Evolutionary conservation across 2,888 invertebrate genomes (phyloP).

Genomic region (Agriopis leucophaearia): DNA sequence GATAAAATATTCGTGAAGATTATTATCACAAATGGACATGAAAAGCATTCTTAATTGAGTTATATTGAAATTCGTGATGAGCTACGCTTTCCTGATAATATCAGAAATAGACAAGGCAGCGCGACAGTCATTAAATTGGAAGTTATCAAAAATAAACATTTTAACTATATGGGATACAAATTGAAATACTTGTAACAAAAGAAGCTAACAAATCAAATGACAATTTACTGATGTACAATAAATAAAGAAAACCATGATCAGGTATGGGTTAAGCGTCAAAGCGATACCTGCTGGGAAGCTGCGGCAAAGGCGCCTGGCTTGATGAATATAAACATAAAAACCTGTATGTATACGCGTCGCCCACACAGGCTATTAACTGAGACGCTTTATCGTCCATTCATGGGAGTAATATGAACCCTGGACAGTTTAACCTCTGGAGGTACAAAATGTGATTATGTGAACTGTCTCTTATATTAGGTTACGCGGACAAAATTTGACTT

Average conservation of each 20-base stretch:
- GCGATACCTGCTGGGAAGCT: slow-evolving; percentile 72
- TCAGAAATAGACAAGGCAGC: slow-evolving; percentile 20
- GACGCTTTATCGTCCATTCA: slow-evolving; percentile 80
- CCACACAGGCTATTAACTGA: slow-evolving; percentile 76
- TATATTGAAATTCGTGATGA: slow-evolving; percentile 46
- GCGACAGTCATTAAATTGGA: slow-evolving; percentile 38
- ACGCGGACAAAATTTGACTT: slow-evolving; percentile 32
- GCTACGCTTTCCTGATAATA: slow-evolving; percentile 31
- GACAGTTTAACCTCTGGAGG: slow-evolving; percentile 66
- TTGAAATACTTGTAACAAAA: slow-evolving; percentile 45
- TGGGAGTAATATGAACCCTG: slow-evolving; percentile 69
- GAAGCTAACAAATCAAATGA: slow-evolving; percentile 51
- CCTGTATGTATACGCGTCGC: slow-evolving; percentile 63
- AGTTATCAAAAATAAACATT: slow-evolving; percentile 45
- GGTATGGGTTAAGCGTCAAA: slow-evolving; percentile 39
- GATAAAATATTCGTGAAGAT: slow-evolving; percentile 43
- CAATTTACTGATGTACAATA: slow-evolving; percentile 71
- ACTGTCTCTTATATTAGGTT: slow-evolving; percentile 58
- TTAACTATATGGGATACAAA: slow-evolving; percentile 29
- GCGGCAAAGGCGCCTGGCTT: slow-evolving; percentile 73
- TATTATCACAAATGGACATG: slow-evolving; percentile 40
- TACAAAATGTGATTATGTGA: slow-evolving; percentile 57
- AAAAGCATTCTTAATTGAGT: slow-evolving; percentile 47
- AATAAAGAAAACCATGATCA: slow-evolving; percentile 71
- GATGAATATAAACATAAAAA: slow-evolving; percentile 73